Percentiles rank a stretch among this genome's conserved stretches.
These are phyloP conservation scores for Drosophila littoralis DNA, from an alignment of 1,140 invertebrate species.

Conservation along the genomic window DNA sequence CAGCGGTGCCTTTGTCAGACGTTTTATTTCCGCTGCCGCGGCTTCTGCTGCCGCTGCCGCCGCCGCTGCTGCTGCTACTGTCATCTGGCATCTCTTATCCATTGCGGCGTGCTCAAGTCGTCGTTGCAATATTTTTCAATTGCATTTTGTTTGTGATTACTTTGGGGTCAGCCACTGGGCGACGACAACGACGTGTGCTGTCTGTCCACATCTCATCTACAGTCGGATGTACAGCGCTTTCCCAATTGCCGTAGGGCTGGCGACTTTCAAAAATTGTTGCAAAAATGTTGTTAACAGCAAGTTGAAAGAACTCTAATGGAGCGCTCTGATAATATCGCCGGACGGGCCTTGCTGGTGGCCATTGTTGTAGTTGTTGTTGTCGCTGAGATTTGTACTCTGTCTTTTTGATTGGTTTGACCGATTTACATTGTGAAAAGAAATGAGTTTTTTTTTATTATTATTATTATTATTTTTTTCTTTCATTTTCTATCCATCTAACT, in stretches of 20 bases:
- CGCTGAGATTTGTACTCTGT: constrained; percentile 28
- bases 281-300: constrained; percentile 31
- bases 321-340: constrained; percentile 45
- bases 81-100: constrained; percentile 25
- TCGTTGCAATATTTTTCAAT: constrained; percentile 59
- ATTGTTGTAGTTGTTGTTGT: constrained; percentile 40
- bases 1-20: constrained; percentile 44
- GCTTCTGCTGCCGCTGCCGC: constrained; percentile 20
- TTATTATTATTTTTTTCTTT: constrained; percentile 18
- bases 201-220: constrained; percentile 12
- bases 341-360: constrained; percentile 33
- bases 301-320: constrained; percentile 55
- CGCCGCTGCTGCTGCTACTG: constrained; percentile 15
- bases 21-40: constrained; percentile 31
- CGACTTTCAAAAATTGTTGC: constrained; percentile 31
- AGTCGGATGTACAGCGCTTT: constrained; percentile 25
- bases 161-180: constrained; percentile 29
- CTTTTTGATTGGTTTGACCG: constrained; percentile 78
- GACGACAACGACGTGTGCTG: constrained; percentile 31
- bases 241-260: constrained; percentile 8
- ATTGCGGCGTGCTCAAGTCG: constrained; percentile 68
- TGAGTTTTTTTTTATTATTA: constrained; percentile 48
- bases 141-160: constrained; percentile 51
- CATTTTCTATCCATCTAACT: constrained; percentile 37
- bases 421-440: constrained; percentile 81